These are phyloP conservation scores for Psittacula echo DNA, from an alignment of 2,797 vertebrate genomes.

Conservation along the genomic window DNA sequence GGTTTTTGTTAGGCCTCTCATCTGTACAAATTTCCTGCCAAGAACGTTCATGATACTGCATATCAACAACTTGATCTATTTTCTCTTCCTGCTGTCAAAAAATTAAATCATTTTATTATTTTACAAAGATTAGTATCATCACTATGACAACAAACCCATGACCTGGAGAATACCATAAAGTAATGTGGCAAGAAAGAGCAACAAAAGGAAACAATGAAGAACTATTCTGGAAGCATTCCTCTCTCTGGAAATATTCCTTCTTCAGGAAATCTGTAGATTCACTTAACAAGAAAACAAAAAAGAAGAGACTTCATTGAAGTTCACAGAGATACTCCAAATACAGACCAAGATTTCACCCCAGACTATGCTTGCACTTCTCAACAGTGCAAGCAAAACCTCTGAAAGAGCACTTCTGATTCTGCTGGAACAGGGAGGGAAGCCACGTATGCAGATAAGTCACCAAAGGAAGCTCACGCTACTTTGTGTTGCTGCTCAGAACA, in stretches of 20 bases:
- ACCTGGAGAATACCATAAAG: neutral
- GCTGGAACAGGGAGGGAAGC: neutral
- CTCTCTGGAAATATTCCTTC: neutral
- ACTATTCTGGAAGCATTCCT: neutral
- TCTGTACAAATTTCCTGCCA: conserved; percentile 27
- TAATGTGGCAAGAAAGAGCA: neutral
- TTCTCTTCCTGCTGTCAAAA: conserved; percentile 60
- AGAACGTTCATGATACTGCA: neutral
- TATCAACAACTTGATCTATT: conserved; percentile 55
- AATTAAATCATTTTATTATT: conserved; percentile 15
- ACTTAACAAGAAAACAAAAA: neutral
- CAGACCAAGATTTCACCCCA: neutral
- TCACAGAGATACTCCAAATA: neutral
- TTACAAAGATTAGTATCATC: conserved; percentile 29
- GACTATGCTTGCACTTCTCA: neutral
- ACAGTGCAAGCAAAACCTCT: neutral
- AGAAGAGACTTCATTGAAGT: neutral
- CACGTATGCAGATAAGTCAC: fast-evolving
- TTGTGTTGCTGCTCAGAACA: neutral
- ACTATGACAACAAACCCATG: conserved; percentile 41
- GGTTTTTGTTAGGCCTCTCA: neutral
- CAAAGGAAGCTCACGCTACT: neutral
- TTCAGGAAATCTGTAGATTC: neutral
- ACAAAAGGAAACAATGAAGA: neutral
- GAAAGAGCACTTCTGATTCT: neutral